A percentile compares a stretch with the other conserved stretches of the same genome.
Conservation (phyloP, 2,888 invertebrate species). For the Elegia similella region DNA sequence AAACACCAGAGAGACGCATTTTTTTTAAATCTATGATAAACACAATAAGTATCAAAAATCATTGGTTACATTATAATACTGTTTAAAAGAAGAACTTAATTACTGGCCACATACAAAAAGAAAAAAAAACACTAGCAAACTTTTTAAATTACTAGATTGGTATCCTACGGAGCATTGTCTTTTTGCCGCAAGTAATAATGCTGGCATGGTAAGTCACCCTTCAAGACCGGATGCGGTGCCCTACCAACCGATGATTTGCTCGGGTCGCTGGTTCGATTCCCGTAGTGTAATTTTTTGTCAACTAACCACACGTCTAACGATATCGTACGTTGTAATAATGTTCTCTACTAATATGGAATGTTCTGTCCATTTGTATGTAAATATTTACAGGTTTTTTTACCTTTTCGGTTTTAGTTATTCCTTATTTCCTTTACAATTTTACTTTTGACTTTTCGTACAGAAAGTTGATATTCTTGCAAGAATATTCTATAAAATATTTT, state of each 20-base stretch:
- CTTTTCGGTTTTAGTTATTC: neutral
- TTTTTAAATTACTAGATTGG: slow-evolving; percentile 13
- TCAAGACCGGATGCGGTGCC: slow-evolving; percentile 28
- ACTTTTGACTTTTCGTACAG: too few relatives aligned
- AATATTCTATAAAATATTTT: too few relatives aligned
- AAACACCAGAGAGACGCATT: too few relatives aligned
- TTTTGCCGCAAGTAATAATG: slow-evolving; percentile 12
- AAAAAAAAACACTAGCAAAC: neutral
- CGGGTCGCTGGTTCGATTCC: slow-evolving; percentile 55
- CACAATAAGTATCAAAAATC: neutral
- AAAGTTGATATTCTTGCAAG: too few relatives aligned
- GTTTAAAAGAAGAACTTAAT: neutral
- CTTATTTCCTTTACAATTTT: neutral
- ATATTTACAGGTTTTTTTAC: neutral
- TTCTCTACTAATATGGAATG: neutral
- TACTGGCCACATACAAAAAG: neutral
- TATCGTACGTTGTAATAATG: slow-evolving; percentile 27
- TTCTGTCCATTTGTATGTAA: slow-evolving; percentile 1
- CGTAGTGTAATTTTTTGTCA: slow-evolving; percentile 60
- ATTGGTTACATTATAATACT: neutral
- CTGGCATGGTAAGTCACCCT: slow-evolving; percentile 17
- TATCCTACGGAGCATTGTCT: slow-evolving; percentile 8
- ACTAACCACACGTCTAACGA: slow-evolving; percentile 53
- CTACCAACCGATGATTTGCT: slow-evolving; percentile 23
- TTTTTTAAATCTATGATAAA: too few relatives aligned